Base-by-base conservation (phyloP, 2,797 vertebrate genomes). In the Urosaurus nigricauda region DNA sequence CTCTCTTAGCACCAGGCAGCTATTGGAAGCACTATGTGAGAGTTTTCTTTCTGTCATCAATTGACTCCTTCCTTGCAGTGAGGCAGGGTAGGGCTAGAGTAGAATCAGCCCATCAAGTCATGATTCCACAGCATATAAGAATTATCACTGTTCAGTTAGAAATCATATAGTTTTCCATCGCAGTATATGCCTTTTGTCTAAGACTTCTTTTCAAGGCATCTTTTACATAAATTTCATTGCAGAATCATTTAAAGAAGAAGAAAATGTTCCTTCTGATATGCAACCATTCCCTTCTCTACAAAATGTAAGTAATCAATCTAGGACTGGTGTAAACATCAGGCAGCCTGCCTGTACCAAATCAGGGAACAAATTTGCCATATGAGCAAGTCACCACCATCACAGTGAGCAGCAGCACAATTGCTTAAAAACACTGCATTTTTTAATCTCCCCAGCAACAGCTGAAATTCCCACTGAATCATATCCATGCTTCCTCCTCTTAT, bases 221-320 rank as follows among this genome's bases (percentile, higher is more conserved):
- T 80, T 94, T 92, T 86, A 0, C 94, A 2, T 89, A 8, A 29
- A 90, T 95, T 94, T 93, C 53, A 91, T 96, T 95, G 91, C 90
- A 99, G 98, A 98, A 92, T 91, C 97, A 89, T 79, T 97, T 93
- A 96, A 97, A 12, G 98, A 98, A 1, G 98, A 99, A 29, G 98
- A 99, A 56, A 97, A 97, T 91, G 93, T 88, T 65, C 91, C 98
- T 40, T 98, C 98, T 90, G 99, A 99, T 93, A 98, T 98, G 51
- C 99, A 99, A 93, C 98, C 99, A 0, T 99, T 99, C 95, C 99
- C 99, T 74, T 98, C 98, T 19, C 97, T 99, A 87, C 97, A 98
- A 47, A 98, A 97, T 97, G 99, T 99, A 96, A 97, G 96, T 92
- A 71, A 26, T 87, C 32, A 80, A 1, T 60, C 47, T 40, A 29